A percentile compares a stretch with the other conserved stretches of the same genome.
These are phyloP conservation scores for Coregonus sp. DNA, from an alignment of 2,797 vertebrate genomes.

Conservation along the genomic window DNA sequence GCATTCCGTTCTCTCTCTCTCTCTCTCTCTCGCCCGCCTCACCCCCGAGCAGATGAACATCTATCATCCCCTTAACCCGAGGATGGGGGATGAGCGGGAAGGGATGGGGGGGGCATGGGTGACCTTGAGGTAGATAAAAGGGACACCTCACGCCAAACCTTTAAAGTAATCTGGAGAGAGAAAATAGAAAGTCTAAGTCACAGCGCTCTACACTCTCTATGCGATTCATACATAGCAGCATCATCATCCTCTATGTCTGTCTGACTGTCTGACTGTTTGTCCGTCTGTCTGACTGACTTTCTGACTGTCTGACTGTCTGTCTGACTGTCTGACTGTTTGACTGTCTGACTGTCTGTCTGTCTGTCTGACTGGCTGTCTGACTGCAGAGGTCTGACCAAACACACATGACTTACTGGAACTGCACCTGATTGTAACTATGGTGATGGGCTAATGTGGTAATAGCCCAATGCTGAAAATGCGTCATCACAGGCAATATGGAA, in stretches of 20 bases:
- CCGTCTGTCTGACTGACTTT: too few relatives aligned
- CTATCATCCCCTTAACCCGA: constrained; percentile 44
- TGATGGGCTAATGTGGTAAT: neutral
- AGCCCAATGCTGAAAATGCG: neutral
- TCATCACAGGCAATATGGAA: neutral
- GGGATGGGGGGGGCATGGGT: neutral
- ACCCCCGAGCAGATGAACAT: constrained; percentile 21
- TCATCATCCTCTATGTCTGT: neutral
- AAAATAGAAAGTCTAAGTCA: neutral
- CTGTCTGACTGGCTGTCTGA: neutral
- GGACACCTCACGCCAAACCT: neutral
- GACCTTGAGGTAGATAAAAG: neutral
- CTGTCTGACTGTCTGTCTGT: too few relatives aligned
- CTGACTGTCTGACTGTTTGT: too few relatives aligned
- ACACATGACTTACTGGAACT: neutral
- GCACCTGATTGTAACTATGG: neutral
- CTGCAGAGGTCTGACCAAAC: neutral
- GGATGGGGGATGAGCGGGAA: neutral
- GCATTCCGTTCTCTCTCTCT: neutral
- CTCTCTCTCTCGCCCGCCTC: constrained; percentile 5
- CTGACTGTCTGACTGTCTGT: neutral
- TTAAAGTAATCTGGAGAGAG: neutral
- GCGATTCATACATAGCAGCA: neutral
- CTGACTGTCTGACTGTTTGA: too few relatives aligned
- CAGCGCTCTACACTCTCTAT: neutral